Evolutionary conservation across 2,888 invertebrate species (phyloP).

Genomic region (Rhodophaea formosa): DNA sequence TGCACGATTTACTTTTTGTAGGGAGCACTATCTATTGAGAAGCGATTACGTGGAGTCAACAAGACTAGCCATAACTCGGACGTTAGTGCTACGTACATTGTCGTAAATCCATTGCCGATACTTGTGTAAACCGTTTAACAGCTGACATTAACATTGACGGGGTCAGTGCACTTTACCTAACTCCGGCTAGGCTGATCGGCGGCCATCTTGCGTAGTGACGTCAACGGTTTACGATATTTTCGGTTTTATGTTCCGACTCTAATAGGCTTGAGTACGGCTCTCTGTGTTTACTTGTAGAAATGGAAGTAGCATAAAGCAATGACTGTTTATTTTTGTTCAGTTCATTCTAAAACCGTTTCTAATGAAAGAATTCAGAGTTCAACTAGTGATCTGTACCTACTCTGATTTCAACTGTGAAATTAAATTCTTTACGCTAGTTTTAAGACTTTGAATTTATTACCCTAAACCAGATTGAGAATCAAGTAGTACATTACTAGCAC

Average conservation of each 20-base stretch:
- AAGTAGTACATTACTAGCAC: no score
- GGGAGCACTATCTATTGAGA: neutral
- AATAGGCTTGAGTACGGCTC: neutral
- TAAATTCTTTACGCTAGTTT: neutral
- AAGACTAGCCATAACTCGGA: slow-evolving; percentile 14
- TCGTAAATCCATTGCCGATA: slow-evolving; percentile 29
- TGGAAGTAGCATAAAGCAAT: slow-evolving; percentile 5
- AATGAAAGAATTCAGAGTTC: neutral
- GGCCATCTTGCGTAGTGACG: slow-evolving; percentile 65
- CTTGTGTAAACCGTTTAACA: slow-evolving; percentile 43
- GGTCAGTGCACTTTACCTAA: slow-evolving; percentile 65
- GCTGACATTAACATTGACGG: slow-evolving; percentile 66
- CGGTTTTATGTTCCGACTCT: slow-evolving; percentile 23
- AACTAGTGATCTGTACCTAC: neutral
- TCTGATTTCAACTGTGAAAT: slow-evolving; percentile 6
- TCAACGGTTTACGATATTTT: slow-evolving; percentile 38
- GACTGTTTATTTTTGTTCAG: slow-evolving; percentile 1
- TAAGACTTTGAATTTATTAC: neutral
- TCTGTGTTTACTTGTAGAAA: slow-evolving; percentile 9
- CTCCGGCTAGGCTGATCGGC: slow-evolving; percentile 44
- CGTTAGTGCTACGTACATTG: slow-evolving; percentile 5
- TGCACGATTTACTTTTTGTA: neutral
- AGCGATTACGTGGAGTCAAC: neutral
- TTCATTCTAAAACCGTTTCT: neutral
- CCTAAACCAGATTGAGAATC: no score